Evolutionary conservation across 2,113 vertebrate species (phyloP).

Genomic region (Eleginops maclovinus): DNA sequence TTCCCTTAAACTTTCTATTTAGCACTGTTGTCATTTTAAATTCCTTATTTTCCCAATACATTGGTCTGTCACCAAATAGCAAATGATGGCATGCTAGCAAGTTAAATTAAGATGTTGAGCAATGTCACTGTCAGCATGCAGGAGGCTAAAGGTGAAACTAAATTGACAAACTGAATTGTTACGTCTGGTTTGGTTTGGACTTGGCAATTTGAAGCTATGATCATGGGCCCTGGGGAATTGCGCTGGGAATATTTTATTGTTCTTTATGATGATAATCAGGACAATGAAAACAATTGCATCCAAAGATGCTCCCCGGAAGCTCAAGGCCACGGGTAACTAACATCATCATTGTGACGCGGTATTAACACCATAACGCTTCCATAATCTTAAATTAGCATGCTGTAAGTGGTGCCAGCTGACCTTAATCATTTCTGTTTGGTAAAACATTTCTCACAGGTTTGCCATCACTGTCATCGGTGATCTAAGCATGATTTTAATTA

Average conservation of each 20-base stretch:
- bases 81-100: too few relatives aligned
- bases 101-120: too few relatives aligned
- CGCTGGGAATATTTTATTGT: neutral
- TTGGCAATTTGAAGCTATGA: neutral
- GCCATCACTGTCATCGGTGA: neutral
- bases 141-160: too few relatives aligned
- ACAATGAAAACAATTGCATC: neutral
- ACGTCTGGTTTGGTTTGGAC: neutral
- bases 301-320: neutral
- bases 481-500: neutral
- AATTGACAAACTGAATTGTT: too few relatives aligned
- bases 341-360: neutral
- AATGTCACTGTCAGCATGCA: too few relatives aligned
- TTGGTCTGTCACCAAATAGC: too few relatives aligned
- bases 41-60: too few relatives aligned
- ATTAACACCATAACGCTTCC: neutral
- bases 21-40: too few relatives aligned
- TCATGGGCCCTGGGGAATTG: neutral
- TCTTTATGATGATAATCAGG: neutral
- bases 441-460: neutral
- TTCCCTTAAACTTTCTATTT: too few relatives aligned
- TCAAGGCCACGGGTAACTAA: neutral
- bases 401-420: neutral
- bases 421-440: neutral
- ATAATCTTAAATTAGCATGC: neutral